phyloP scores from a whole-genome alignment of 2,797 vertebrate species.

The Acanthis flammea region DNA sequence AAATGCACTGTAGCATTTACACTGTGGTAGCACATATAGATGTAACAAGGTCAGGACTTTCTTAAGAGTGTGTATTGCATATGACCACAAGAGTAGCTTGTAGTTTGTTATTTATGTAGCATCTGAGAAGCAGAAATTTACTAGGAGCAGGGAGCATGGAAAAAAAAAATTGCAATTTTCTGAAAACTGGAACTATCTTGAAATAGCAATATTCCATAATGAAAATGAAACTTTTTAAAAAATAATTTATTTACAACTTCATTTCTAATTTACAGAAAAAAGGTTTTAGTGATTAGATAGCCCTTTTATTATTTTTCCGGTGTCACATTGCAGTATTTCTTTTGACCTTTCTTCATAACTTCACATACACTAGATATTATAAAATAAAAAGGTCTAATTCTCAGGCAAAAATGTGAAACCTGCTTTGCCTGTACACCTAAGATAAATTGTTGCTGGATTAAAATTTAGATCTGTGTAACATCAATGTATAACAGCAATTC shows the following conservation, averaged over 20 bases:
- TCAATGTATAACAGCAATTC: background rate
- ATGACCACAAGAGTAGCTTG: background rate
- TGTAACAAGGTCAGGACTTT: background rate
- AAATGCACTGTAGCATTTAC: background rate
- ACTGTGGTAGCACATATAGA: background rate
- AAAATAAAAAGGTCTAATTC: background rate
- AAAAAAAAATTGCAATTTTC: background rate
- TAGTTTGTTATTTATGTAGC: background rate
- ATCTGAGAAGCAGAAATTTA: background rate
- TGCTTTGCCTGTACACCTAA: background rate
- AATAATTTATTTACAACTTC: background rate
- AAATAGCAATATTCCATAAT: background rate
- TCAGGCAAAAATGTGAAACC: background rate
- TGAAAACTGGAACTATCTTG: background rate
- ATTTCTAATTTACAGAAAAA: background rate
- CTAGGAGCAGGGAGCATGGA: background rate
- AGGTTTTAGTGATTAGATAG: background rate
- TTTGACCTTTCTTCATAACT: background rate
- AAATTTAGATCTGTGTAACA: background rate
- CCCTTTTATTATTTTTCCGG: background rate
- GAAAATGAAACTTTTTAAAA: accelerated
- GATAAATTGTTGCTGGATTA: background rate
- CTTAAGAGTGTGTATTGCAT: background rate
- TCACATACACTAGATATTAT: background rate
- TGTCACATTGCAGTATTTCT: background rate